phyloP scores from a whole-genome alignment of 1,140 invertebrate species.

The Theocolax elegans region DNA sequence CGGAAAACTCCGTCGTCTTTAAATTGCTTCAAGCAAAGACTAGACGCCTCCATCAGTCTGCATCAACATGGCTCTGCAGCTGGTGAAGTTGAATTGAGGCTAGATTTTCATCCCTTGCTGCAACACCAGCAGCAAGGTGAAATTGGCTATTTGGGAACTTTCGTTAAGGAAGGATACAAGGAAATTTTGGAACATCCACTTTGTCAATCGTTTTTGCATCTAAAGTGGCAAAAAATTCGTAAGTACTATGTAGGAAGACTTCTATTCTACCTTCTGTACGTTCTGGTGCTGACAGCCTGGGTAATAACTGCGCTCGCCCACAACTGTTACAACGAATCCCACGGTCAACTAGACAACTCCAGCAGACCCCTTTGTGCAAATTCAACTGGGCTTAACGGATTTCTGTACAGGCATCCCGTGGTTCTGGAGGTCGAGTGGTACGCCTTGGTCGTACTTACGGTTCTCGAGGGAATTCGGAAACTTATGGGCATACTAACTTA shows the following conservation, averaged over 20 bases:
- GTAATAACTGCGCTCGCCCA: conserved; percentile 81
- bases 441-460: conserved; percentile 77
- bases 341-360: conserved; percentile 49
- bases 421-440: conserved; percentile 84
- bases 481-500: conserved; percentile 82
- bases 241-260: conserved; percentile 85
- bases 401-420: conserved; percentile 76
- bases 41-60: conserved; percentile 81
- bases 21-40: conserved; percentile 78
- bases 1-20: conserved; percentile 85
- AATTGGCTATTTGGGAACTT: conserved; percentile 83
- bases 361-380: conserved; percentile 72
- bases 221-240: conserved; percentile 91
- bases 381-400: conserved; percentile 78
- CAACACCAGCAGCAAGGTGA: conserved; percentile 83
- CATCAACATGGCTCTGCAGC: conserved; percentile 82
- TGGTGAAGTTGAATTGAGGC: conserved; percentile 81
- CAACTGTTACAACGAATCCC: conserved; percentile 79
- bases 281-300: conserved; percentile 81
- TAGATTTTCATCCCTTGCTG: conserved; percentile 82
- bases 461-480: conserved; percentile 81
- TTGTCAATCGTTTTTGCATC: conserved; percentile 83
- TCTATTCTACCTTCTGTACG: conserved; percentile 83
- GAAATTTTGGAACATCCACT: conserved; percentile 84
- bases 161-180: conserved; percentile 86